phyloP scores from a whole-genome alignment of 2,797 vertebrate genomes.

The Petrocephalus sullivani region DNA sequence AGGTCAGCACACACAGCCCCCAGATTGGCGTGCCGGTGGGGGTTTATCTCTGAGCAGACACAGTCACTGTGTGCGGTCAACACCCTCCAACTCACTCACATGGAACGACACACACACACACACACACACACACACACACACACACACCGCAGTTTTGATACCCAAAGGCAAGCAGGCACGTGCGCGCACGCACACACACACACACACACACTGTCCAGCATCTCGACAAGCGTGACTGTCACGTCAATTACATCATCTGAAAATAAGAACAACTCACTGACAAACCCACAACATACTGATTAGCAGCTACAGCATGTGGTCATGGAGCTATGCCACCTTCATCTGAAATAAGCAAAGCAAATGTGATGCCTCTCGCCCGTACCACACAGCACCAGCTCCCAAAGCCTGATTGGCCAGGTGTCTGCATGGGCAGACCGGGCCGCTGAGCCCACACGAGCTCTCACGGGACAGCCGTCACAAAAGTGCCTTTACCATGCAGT shows the following conservation, averaged over 20 bases:
- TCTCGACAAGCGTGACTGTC: not conserved
- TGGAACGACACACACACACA: not conserved
- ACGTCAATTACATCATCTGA: not conserved
- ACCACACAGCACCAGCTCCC: not conserved
- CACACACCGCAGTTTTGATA: not conserved
- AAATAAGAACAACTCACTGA: not conserved
- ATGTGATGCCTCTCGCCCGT: not conserved
- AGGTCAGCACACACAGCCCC: not conserved
- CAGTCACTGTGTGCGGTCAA: not conserved
- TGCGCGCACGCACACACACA: not conserved
- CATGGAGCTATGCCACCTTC: not conserved
- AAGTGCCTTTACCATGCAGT: slow-evolving; percentile 88
- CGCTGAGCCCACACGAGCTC: not conserved
- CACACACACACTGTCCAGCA: not conserved
- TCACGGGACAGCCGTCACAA: not conserved
- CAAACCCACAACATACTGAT: not conserved
- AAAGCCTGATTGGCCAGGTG: not conserved
- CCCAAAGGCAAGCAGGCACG: not conserved
- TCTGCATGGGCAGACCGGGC: not conserved
- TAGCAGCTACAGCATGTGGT: not conserved
- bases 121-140: not conserved
- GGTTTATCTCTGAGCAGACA: not conserved
- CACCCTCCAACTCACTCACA: not conserved
- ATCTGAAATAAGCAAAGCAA: not conserved
- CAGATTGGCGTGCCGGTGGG: not conserved